Evolutionary conservation across 1,140 invertebrate species (phyloP).

Genomic region (Zaprionus ornatus): DNA sequence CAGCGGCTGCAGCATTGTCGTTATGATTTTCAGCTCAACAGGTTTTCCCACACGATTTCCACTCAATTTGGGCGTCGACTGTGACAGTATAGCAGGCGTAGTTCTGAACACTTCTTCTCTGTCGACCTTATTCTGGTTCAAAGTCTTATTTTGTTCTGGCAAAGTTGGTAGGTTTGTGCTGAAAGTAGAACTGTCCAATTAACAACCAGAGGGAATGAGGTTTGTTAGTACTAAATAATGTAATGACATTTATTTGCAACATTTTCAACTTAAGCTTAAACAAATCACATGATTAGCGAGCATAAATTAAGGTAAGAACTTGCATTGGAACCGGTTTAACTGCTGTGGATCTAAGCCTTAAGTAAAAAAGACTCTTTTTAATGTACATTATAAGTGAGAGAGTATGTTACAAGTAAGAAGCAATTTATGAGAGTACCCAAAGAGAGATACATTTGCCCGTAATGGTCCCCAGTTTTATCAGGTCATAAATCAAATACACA

Average conservation of each 20-base stretch:
- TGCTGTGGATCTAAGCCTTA: conserved; percentile 15
- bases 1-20: conserved; percentile 63
- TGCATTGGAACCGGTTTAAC: conserved; percentile 38
- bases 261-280: conserved; percentile 50
- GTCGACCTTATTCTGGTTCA: conserved; percentile 19
- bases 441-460: not conserved
- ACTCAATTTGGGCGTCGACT: not conserved
- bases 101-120: conserved; percentile 9
- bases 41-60: conserved; percentile 57
- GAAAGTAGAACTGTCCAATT: conserved; percentile 36
- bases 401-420: conserved; percentile 16
- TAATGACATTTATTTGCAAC: conserved; percentile 67
- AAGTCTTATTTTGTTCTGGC: conserved; percentile 12
- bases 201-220: not conserved
- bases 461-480: not conserved
- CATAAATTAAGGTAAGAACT: conserved; percentile 40
- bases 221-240: conserved; percentile 42
- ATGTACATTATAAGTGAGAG: conserved; percentile 19
- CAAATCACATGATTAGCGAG: conserved; percentile 74
- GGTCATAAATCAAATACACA: not conserved
- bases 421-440: conserved; percentile 4
- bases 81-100: not conserved
- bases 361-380: conserved; percentile 5
- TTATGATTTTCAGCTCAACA: conserved; percentile 75
- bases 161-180: not conserved